Evolutionary conservation across 2,113 vertebrate genomes (phyloP).

Genomic region (Misgurnus anguillicaudatus): DNA sequence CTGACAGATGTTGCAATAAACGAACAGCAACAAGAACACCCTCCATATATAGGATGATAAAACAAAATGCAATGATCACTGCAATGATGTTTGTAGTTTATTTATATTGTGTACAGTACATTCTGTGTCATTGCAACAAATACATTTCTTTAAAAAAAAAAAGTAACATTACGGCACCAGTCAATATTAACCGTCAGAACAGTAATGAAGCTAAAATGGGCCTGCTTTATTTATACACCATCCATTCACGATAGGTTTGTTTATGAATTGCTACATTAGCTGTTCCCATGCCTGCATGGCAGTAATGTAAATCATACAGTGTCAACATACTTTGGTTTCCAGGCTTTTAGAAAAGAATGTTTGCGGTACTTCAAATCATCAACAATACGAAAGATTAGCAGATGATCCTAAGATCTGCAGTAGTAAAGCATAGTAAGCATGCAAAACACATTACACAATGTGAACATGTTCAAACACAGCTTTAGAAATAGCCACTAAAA

Average conservation of each 20-base stretch:
- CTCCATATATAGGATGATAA: background rate
- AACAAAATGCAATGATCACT: background rate
- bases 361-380: background rate
- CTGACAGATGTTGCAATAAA: conserved; percentile 25
- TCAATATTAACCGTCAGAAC: background rate
- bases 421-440: background rate
- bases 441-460: background rate
- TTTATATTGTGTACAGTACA: conserved; percentile 29
- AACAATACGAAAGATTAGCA: background rate
- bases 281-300: conserved; percentile 51
- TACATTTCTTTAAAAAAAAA: background rate
- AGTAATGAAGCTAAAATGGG: background rate
- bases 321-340: conserved; percentile 24
- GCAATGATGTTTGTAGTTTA: background rate
- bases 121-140: background rate
- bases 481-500: background rate
- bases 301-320: conserved; percentile 2
- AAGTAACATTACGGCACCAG: background rate
- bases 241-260: background rate
- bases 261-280: conserved; percentile 17
- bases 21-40: conserved; percentile 1
- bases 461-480: background rate
- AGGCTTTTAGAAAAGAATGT: background rate
- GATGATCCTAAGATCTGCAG: background rate
- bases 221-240: background rate